Evolutionary conservation across 2,113 vertebrate species (phyloP).

Genomic region (Chloroceryle aenea): DNA sequence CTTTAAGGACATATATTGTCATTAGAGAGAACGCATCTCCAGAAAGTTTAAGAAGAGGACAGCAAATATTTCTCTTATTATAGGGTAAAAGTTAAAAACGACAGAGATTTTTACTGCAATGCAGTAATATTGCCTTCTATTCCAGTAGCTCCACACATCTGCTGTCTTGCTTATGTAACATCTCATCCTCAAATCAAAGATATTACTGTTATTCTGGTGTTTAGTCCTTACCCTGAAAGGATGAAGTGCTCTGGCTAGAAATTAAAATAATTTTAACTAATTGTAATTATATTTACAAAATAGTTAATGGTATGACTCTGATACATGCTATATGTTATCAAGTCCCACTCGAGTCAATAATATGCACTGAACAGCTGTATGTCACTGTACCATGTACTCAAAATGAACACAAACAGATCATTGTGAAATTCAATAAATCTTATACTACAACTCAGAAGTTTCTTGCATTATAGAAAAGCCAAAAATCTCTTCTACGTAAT

Average conservation of each 20-base stretch:
- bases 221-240: neutral
- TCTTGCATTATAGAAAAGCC: neutral
- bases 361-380: neutral
- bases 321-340: neutral
- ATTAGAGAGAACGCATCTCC: neutral
- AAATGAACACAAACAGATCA: neutral
- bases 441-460: neutral
- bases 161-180: neutral
- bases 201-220: neutral
- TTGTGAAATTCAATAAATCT: neutral
- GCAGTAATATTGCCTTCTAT: neutral
- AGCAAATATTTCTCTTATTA: neutral
- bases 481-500: neutral
- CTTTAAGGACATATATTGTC: neutral
- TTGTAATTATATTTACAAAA: neutral
- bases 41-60: neutral
- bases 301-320: neutral
- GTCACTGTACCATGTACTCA: neutral
- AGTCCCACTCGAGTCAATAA: neutral
- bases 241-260: neutral
- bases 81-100: neutral
- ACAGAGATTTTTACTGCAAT: constrained; percentile 21
- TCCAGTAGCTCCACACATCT: neutral
- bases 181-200: neutral
- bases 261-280: neutral